Evolutionary conservation across 2,888 invertebrate genomes (phyloP), one percentile per base, ranked within the genome.

Genomic region (Rhingia rostrata): DNA sequence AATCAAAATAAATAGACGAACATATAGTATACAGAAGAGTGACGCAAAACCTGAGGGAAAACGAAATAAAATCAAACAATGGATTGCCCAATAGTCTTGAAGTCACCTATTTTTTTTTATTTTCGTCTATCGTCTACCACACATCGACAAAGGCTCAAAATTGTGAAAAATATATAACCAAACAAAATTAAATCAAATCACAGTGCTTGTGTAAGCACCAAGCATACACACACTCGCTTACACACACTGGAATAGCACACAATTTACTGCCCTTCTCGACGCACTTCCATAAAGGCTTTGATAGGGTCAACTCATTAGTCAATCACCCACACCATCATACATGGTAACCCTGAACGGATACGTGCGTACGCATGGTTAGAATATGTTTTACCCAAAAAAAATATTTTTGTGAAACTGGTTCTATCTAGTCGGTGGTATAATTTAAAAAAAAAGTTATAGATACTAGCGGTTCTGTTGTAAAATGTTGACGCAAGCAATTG

Each of bases 51-150:
- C 43, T 54, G 22, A 67, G 54, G 39, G 70, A 47, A 70, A 78
- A 78, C 69, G 47, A 22, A 70, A 69, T 69, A 77, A 49, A 58
- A 70, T 63, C 49, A 32, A 47, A 77, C 77, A 77, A 77, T 77
- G 45, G 37, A 78, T 51, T 70, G 54, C 63, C 63, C 33, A 63
- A 70, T 56, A 58, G 22, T 22, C 51, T 60, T 39, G 49, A 6
- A 43, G 35, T 58, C 6, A 49, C 41, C 56, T 41, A 64, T 47
- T 56, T 56, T 47, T 56, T 56, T 49, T 32, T 56, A 12, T 56
- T n/a, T 64, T 63, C 39, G 33, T 39, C 41, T 47, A 32, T 30
- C 22, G 32, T 14, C 14, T 51, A 12, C 6, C 39, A 10, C 9
- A 49, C 2, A 47, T n/a, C 1, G 22, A 22, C 22, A 22, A 22